Conservation (phyloP, 2,888 invertebrate species). For the Craniophora ligustri region DNA sequence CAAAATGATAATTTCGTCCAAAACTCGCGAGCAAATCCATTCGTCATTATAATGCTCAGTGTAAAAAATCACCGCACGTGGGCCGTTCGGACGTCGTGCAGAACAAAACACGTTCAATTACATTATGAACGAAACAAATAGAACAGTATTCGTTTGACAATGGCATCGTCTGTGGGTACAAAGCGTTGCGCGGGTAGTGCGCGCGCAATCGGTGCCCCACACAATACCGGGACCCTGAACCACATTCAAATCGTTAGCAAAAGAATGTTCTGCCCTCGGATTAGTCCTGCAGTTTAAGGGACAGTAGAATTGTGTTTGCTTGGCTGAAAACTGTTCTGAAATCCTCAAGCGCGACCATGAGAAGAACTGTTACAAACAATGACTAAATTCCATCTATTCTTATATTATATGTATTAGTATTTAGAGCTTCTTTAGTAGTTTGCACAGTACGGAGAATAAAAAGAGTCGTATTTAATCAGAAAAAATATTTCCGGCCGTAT, state of each 20-base stretch:
- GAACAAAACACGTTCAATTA: constrained; percentile 35
- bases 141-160: constrained; percentile 51
- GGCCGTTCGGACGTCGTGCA: constrained; percentile 18
- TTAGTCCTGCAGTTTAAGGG: constrained; percentile 31
- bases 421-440: no score
- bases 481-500: no score
- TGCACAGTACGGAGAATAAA: no score
- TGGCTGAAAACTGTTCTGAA: constrained; percentile 2
- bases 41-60: constrained; percentile 11
- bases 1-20: not conserved
- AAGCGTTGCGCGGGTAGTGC: constrained; percentile 60
- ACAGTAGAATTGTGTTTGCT: not conserved
- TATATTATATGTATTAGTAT: no score
- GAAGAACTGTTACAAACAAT: not conserved
- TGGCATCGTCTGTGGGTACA: constrained; percentile 47
- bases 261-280: constrained; percentile 39
- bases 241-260: constrained; percentile 63
- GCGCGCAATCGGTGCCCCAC: constrained; percentile 58
- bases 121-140: constrained; percentile 46
- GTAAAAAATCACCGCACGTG: constrained; percentile 29
- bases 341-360: not conserved
- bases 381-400: not conserved
- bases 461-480: no score
- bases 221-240: constrained; percentile 72
- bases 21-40: constrained; percentile 2